phyloP scores from a whole-genome alignment of 2,888 invertebrate genomes.

The Pterostichus madidus region DNA sequence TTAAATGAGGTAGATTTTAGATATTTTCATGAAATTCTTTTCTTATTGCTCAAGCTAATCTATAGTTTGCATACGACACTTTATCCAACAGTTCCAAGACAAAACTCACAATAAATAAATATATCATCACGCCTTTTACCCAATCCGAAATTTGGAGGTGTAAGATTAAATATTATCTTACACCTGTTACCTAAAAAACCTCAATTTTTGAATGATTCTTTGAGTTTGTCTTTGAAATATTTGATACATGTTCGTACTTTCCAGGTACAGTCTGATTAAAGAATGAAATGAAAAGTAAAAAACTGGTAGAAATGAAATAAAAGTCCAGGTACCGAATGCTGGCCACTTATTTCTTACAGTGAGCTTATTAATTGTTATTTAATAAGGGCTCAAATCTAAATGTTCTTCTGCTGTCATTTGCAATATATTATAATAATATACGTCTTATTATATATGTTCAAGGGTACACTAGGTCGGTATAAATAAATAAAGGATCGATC shows the following conservation, averaged over 20 bases:
- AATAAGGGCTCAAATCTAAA: conserved; percentile 47
- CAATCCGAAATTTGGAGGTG: too few relatives aligned
- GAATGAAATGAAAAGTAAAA: conserved; percentile 14
- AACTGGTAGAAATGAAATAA: conserved; percentile 25
- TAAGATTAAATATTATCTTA: too few relatives aligned
- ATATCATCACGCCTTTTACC: too few relatives aligned
- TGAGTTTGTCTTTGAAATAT: background rate
- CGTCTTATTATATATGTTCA: conserved; percentile 54
- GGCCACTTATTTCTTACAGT: conserved; percentile 35
- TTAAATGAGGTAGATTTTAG: conserved; percentile 67
- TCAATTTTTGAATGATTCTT: too few relatives aligned
- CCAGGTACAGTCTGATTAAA: conserved; percentile 38
- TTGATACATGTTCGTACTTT: background rate
- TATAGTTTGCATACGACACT: conserved; percentile 1
- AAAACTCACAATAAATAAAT: background rate
- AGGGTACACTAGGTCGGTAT: conserved; percentile 43
- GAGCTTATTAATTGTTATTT: conserved; percentile 34
- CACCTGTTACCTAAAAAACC: too few relatives aligned
- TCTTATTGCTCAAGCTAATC: conserved; percentile 33
- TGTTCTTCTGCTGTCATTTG: conserved; percentile 41
- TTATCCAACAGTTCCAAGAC: background rate
- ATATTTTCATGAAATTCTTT: conserved; percentile 23
- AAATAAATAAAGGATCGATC: conserved; percentile 40
- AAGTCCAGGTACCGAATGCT: conserved; percentile 45
- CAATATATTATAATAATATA: conserved; percentile 51